These are phyloP conservation scores for Scolopax rusticola DNA, from an alignment of 2,797 vertebrate species.

Conservation along the genomic window DNA sequence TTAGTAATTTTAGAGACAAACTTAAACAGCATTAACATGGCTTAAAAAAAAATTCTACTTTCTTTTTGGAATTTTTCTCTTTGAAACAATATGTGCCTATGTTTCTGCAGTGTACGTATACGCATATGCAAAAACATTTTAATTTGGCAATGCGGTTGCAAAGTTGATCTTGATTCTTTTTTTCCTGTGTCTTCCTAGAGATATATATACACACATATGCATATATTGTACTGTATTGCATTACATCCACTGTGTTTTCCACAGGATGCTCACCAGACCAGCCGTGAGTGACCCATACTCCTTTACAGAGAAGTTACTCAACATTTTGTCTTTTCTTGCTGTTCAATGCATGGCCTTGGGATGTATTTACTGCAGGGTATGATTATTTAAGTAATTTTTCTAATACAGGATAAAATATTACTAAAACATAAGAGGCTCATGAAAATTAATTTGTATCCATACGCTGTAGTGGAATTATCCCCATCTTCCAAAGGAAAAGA, in stretches of 20 bases:
- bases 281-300: neutral
- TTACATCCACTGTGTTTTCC: neutral
- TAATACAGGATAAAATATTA: neutral
- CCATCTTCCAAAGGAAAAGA: neutral
- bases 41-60: neutral
- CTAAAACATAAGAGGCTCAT: neutral
- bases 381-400: neutral
- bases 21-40: neutral
- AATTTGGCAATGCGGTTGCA: neutral
- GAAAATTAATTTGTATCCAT: neutral
- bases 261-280: neutral
- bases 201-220: rapidly evolving
- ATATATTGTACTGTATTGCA: neutral
- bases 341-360: neutral
- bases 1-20: neutral
- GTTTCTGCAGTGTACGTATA: neutral
- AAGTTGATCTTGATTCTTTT: neutral
- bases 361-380: neutral
- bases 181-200: neutral
- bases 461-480: neutral
- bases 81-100: neutral
- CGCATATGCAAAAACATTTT: neutral
- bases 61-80: neutral
- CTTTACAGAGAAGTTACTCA: neutral
- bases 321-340: neutral